Conservation (phyloP, 2,888 invertebrate species). For the Drosophila melanosoma region DNA sequence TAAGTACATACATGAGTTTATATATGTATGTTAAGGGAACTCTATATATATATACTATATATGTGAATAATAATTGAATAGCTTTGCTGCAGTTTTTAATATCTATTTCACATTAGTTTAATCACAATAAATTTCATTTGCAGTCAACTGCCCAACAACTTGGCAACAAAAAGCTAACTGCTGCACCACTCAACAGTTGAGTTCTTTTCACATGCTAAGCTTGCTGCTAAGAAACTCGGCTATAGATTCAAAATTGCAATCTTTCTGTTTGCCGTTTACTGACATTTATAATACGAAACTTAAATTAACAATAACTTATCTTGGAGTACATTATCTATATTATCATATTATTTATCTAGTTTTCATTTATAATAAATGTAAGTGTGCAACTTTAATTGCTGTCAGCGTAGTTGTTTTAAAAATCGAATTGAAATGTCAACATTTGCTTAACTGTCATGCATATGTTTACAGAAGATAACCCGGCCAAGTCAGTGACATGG, state of each 20-base stretch:
- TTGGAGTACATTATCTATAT: no score
- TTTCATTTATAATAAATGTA: neutral
- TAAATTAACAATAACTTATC: neutral
- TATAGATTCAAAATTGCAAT: neutral
- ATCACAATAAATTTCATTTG: neutral
- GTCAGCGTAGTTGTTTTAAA: slow-evolving; percentile 37
- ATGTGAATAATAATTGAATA: neutral
- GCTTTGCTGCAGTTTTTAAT: neutral
- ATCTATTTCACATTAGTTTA: neutral
- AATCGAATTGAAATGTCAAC: slow-evolving; percentile 61
- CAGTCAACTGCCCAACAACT: neutral
- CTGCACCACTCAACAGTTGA: neutral
- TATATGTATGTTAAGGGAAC: no score
- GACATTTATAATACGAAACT: neutral
- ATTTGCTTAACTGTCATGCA: slow-evolving; percentile 54
- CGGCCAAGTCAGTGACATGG: neutral
- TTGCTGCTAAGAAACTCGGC: neutral
- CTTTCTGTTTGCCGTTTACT: neutral
- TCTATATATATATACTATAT: neutral
- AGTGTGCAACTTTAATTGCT: slow-evolving; percentile 35
- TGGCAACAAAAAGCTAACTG: neutral
- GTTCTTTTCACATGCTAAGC: neutral
- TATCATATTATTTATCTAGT: neutral
- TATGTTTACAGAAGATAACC: slow-evolving; percentile 16
- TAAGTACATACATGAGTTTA: neutral